phyloP scores from a whole-genome alignment of 2,113 vertebrate genomes.

The Malaclemys terrapin region DNA sequence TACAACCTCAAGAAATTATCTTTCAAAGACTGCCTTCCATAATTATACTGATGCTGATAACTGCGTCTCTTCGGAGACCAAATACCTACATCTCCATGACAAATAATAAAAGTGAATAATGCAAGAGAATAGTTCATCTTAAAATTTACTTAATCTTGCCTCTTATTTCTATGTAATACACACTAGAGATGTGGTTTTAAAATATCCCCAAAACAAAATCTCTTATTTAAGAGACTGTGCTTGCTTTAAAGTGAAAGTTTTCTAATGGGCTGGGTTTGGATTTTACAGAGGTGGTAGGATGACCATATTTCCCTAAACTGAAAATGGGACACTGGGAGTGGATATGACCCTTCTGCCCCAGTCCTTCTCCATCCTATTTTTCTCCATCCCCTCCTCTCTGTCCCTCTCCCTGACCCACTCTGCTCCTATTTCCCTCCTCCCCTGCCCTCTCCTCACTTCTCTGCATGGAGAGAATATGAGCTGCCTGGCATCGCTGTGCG shows the following conservation, averaged over 20 bases:
- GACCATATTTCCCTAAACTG: background rate
- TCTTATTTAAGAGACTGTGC: background rate
- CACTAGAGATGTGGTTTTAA: conserved; percentile 37
- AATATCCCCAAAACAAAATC: background rate
- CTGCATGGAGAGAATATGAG: background rate
- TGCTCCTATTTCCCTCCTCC: background rate
- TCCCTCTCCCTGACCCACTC: background rate
- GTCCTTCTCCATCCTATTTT: background rate
- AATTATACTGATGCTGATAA: conserved; percentile 43
- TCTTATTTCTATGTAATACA: conserved; percentile 13
- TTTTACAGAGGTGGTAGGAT: accelerated
- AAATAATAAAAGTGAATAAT: conserved; percentile 66
- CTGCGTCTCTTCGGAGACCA: conserved; percentile 27
- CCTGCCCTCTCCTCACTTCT: background rate
- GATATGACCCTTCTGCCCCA: background rate
- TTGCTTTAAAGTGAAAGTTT: conserved; percentile 1
- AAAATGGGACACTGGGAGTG: background rate
- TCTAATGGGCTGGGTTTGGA: conserved; percentile 11
- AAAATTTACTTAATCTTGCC: conserved; percentile 53
- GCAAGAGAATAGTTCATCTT: conserved; percentile 51
- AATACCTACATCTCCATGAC: conserved; percentile 47
- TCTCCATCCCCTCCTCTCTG: background rate
- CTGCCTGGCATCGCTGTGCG: accelerated
- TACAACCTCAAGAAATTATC: conserved; percentile 44
- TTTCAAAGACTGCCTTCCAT: conserved; percentile 52